phyloP scores from a whole-genome alignment of 2,113 vertebrate species.

The Menura novaehollandiae region DNA sequence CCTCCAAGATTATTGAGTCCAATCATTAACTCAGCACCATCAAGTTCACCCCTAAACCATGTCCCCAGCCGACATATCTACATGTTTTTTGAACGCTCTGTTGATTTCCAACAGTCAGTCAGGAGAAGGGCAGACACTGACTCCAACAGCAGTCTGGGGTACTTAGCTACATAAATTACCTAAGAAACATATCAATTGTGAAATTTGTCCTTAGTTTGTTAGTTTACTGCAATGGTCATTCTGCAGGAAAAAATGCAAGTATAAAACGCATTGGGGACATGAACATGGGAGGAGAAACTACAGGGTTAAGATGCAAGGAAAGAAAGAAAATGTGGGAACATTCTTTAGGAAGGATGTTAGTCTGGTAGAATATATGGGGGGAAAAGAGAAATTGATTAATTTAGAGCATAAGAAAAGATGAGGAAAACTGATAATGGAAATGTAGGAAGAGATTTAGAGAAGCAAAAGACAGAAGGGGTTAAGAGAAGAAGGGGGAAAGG shows the following conservation, averaged over 20 bases:
- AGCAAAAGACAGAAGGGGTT: not conserved
- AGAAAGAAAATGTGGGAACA: not conserved
- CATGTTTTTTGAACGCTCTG: not conserved
- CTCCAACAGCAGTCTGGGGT: not conserved
- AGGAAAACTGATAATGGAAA: not conserved
- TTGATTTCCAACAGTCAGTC: not conserved
- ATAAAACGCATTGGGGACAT: accelerated
- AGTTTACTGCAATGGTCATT: not conserved
- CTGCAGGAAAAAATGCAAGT: not conserved
- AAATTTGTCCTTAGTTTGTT: not conserved
- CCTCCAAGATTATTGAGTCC: not conserved
- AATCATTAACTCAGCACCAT: not conserved
- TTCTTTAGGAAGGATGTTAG: not conserved
- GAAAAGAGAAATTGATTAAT: not conserved
- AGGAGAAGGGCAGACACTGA: not conserved
- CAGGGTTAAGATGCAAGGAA: not conserved
- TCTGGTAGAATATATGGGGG: not conserved
- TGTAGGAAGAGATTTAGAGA: not conserved
- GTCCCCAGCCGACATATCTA: not conserved
- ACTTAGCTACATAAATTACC: not conserved
- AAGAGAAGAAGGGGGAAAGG: not conserved
- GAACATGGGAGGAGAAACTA: not conserved
- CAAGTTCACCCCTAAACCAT: not conserved
- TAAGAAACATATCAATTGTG: not conserved
- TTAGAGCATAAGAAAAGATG: not conserved